phyloP scores from a whole-genome alignment of 2,113 vertebrate genomes.

The Acrocephalus arundinaceus region DNA sequence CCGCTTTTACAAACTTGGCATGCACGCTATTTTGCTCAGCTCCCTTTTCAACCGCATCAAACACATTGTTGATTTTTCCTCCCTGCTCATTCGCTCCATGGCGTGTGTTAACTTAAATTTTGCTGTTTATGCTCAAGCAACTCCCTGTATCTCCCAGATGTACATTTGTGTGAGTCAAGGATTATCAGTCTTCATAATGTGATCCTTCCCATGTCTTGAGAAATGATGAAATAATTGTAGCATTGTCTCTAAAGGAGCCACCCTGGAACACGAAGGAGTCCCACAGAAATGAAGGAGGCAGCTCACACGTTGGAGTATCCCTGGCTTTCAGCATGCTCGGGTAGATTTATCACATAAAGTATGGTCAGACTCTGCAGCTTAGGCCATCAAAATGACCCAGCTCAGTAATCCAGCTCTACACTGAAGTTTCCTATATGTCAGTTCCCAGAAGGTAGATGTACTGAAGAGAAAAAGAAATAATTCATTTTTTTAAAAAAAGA shows the following conservation, averaged over 20 bases:
- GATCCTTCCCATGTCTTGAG: neutral
- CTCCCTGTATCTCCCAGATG: neutral
- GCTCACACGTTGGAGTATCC: neutral
- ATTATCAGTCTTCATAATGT: neutral
- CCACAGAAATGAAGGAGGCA: neutral
- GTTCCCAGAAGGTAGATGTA: neutral
- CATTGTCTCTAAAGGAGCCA: neutral
- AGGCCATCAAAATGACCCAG: neutral
- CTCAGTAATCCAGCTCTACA: neutral
- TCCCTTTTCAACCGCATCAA: neutral
- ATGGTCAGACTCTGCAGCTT: neutral
- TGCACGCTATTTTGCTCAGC: neutral
- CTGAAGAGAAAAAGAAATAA: neutral
- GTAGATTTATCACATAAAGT: neutral
- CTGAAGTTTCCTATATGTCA: neutral
- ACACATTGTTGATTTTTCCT: neutral
- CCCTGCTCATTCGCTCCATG: rapidly evolving
- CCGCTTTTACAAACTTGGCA: neutral
- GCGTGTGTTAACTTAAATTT: neutral
- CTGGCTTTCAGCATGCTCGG: neutral
- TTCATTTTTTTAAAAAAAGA: neutral
- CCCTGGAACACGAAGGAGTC: neutral
- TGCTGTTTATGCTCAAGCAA: neutral
- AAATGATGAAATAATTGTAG: neutral
- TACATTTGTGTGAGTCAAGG: neutral